Evolutionary conservation across 2,797 vertebrate species (phyloP).

Genomic region (Rhadinocentrus ornatus): DNA sequence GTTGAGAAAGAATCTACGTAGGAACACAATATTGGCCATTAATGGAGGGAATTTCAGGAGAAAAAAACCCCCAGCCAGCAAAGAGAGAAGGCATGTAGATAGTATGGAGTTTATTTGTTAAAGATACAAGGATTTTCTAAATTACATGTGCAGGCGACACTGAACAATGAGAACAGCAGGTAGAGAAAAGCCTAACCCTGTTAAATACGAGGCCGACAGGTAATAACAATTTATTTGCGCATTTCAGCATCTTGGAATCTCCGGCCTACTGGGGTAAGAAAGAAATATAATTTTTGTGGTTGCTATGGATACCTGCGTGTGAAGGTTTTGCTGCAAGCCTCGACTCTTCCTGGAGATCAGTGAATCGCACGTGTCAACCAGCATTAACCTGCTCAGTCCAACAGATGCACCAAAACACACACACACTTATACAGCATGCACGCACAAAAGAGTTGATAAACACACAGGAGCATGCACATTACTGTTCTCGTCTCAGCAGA

Average conservation of each 20-base stretch:
- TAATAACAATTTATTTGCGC: conserved; percentile 83
- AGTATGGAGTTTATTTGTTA: conserved; percentile 48
- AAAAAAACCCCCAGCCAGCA: conserved; percentile 3
- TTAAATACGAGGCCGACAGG: conserved; percentile 72
- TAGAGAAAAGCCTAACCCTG: conserved; percentile 71
- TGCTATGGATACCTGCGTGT: conserved; percentile 82
- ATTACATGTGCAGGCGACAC: conserved; percentile 67
- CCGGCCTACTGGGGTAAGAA: conserved; percentile 63
- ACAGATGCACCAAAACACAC: conserved; percentile 60
- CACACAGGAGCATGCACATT: conserved; percentile 51
- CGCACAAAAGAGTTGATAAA: conserved; percentile 54
- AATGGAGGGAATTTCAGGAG: conserved; percentile 38
- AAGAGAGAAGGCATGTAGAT: conserved; percentile 40
- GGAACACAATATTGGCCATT: conserved; percentile 25
- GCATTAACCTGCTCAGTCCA: conserved; percentile 81
- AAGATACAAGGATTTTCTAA: conserved; percentile 66
- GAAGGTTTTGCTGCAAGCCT: conserved; percentile 74
- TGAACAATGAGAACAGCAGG: conserved; percentile 65
- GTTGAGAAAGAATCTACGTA: conserved; percentile 23
- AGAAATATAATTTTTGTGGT: conserved; percentile 79
- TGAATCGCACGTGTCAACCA: conserved; percentile 78
- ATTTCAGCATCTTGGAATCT: conserved; percentile 80
- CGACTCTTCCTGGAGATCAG: conserved; percentile 82
- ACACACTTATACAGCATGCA: conserved; percentile 39
- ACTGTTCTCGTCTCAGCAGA: conserved; percentile 45